A percentile compares a stretch with the other conserved stretches of the same genome.
These are phyloP conservation scores for Aptenodytes forsteri DNA, from an alignment of 2,113 vertebrate genomes.

Conservation along the genomic window DNA sequence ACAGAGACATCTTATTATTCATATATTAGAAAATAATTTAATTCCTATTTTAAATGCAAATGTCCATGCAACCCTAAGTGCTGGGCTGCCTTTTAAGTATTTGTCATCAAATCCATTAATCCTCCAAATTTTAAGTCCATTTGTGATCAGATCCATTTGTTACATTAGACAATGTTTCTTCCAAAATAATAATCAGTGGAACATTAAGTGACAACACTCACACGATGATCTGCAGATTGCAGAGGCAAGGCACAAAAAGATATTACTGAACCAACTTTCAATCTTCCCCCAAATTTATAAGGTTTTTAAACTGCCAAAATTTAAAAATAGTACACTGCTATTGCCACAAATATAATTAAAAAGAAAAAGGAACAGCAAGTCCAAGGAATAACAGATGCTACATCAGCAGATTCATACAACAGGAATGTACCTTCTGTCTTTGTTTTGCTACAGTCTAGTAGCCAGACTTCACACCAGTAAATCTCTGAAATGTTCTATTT, in stretches of 20 bases:
- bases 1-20: conserved; percentile 32
- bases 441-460: neutral
- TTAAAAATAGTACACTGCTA: neutral
- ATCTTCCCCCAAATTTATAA: neutral
- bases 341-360: neutral
- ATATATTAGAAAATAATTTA: conserved; percentile 56
- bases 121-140: neutral
- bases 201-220: neutral
- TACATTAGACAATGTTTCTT: neutral
- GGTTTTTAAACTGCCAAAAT: neutral
- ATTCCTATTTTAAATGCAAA: conserved; percentile 28
- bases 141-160: conserved; percentile 24
- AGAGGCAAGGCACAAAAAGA: neutral
- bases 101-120: conserved; percentile 39
- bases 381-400: neutral
- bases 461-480: neutral
- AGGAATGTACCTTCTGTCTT: neutral
- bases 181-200: neutral
- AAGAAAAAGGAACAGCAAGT: neutral
- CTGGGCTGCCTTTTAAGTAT: conserved; percentile 7
- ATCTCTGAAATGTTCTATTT: neutral
- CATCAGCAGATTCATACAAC: neutral
- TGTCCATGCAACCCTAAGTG: neutral
- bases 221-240: neutral
- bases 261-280: neutral